Percentiles rank a stretch among this genome's conserved stretches.
phyloP scores from a whole-genome alignment of 1,140 invertebrate species.

The Brachystomella parvula region DNA sequence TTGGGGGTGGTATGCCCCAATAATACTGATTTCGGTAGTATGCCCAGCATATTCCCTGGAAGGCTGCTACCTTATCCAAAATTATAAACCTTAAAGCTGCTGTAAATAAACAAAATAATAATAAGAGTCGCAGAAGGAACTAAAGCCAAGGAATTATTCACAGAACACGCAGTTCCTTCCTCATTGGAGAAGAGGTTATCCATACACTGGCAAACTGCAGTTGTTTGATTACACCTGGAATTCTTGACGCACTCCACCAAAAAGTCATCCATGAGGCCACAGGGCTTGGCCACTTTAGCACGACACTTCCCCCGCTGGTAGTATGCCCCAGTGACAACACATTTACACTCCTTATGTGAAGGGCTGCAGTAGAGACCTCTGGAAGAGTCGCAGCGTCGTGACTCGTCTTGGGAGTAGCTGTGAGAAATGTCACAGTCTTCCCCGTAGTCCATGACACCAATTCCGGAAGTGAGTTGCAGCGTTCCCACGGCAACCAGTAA shows the following conservation, averaged over 20 bases:
- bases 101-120: background rate
- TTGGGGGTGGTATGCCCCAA: too few species aligned
- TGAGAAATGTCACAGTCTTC: background rate
- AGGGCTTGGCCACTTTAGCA: constrained; percentile 18
- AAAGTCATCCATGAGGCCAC: constrained; percentile 14
- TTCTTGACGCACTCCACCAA: constrained; percentile 27
- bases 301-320: constrained; percentile 28
- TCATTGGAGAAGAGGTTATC: constrained; percentile 15
- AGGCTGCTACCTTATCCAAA: background rate
- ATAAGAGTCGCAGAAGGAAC: constrained; percentile 2
- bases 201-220: constrained; percentile 18
- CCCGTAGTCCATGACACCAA: background rate
- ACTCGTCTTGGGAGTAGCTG: background rate
- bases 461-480: too few species aligned
- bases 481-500: too few species aligned
- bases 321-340: constrained; percentile 21
- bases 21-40: background rate
- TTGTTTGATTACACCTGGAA: constrained; percentile 17
- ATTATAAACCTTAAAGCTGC: background rate
- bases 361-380: constrained; percentile 10
- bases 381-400: background rate
- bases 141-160: constrained; percentile 9
- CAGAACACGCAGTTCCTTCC: constrained; percentile 22
- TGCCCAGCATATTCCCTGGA: too few species aligned
- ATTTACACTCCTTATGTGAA: constrained; percentile 7